A percentile compares a stretch with the other conserved stretches of the same genome.
Conservation (phyloP, 2,797 vertebrate species). For the Oreonectes daqikongensis region DNA sequence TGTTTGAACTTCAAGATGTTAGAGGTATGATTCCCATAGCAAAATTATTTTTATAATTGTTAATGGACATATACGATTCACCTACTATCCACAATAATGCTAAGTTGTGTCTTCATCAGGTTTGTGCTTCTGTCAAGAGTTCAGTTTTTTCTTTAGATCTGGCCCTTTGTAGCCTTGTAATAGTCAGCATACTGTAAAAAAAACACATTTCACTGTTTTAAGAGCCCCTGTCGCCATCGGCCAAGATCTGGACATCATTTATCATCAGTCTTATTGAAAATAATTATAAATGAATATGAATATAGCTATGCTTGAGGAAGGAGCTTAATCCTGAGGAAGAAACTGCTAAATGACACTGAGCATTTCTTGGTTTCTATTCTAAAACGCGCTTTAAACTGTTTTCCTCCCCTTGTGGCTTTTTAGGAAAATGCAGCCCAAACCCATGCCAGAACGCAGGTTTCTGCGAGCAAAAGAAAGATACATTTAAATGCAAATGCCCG, state of each 20-base stretch:
- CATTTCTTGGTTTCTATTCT: too few species aligned
- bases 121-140: not conserved
- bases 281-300: not conserved
- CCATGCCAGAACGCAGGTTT: slow-evolving; percentile 73
- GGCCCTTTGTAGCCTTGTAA: too few species aligned
- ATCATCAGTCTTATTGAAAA: not conserved
- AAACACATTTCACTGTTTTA: too few species aligned
- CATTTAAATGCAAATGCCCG: slow-evolving; percentile 72
- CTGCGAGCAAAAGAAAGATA: slow-evolving; percentile 65
- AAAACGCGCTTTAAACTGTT: not conserved
- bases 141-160: not conserved
- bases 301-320: not conserved
- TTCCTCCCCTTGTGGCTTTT: slow-evolving; percentile 13
- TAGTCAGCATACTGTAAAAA: too few species aligned
- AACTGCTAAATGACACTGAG: too few species aligned
- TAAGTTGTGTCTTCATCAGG: not conserved
- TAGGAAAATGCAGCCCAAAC: slow-evolving; percentile 73
- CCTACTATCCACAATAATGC: not conserved
- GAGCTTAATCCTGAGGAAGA: too few species aligned
- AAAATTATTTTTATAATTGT: not conserved
- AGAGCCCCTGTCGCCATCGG: too few species aligned
- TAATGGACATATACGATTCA: not conserved
- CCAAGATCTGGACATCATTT: not conserved
- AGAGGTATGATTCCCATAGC: slow-evolving; percentile 61
- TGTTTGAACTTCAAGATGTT: slow-evolving; percentile 66